Base-by-base conservation (phyloP, 2,888 invertebrate genomes). In the Nomada lathburiana region DNA sequence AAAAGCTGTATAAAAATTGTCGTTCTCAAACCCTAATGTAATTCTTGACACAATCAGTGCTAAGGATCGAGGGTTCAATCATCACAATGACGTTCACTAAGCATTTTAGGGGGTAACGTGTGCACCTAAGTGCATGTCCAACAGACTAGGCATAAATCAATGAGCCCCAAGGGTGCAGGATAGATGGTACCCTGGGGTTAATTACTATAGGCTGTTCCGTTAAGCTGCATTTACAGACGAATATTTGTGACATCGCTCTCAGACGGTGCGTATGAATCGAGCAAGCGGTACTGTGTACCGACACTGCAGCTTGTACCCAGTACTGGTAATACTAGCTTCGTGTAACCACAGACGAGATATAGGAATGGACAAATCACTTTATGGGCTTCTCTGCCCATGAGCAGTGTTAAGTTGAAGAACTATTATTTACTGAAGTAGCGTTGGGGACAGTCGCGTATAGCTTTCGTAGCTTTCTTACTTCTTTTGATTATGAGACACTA, bases 131-230 rank as follows among this genome's bases (percentile, higher is more conserved):
- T 60, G 44, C 76, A 55, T 23, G 59, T 11, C 23, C 52, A 73
- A 44, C 47, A 47, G 11, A 13, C 47, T 20, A 64, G 59, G 50
- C 76, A 82, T 84, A 76, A 79, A 82, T 82, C 83, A 83, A 74
- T 55, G 65, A 57, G 13, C 60, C 55, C 44, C 63, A 67, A 52
- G 68, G 64, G 26, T 52, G 63, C 26, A 42, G 47, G 62, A 63
- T 47, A 36, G 64, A 23, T 60, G 42, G 59, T 67, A 50, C 59
- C 60, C 52, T 47, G 53, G 59, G 57, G 73, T 79, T 82, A 84
- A 84, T 84, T 82, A 71, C 82, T 42, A 4, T 57, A 65, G 26
- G 20, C 29, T 52, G 52, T 26, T 44, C 29, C 57, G 26, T 26
- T n/a, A 18, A 11, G n/a, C 42, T 44, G 63, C 64, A 65, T 68